Evolutionary conservation across 1,140 invertebrate genomes (phyloP).

Genomic region (Danaus melanippus): DNA sequence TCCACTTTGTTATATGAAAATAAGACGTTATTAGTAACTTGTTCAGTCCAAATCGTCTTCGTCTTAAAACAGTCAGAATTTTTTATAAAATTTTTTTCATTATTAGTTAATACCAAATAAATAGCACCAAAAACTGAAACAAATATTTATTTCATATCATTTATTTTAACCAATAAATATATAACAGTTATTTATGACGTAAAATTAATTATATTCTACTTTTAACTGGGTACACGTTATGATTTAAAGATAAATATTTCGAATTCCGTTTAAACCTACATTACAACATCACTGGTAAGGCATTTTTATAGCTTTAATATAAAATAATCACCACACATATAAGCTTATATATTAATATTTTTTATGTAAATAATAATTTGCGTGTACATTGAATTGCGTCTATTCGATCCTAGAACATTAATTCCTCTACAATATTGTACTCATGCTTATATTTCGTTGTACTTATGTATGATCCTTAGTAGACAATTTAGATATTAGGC

Average conservation of each 20-base stretch:
- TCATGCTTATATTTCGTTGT: slow-evolving; percentile 22
- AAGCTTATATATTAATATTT: no score
- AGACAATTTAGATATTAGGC: slow-evolving; percentile 59
- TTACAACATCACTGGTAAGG: slow-evolving; percentile 46
- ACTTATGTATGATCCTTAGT: slow-evolving; percentile 15
- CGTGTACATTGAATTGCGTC: no score
- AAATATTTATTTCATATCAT: slow-evolving; percentile 28
- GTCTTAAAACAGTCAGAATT: no score
- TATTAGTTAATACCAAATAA: no score
- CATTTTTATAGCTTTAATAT: no score
- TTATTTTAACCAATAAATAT: slow-evolving; percentile 69
- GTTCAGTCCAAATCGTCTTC: no score
- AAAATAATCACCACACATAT: no score
- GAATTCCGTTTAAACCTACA: slow-evolving; percentile 17
- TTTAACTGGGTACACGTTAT: slow-evolving; percentile 32
- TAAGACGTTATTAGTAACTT: no score
- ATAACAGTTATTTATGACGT: slow-evolving; percentile 57
- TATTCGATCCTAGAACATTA: no score
- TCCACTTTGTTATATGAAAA: no score
- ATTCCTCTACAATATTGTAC: slow-evolving; percentile 14
- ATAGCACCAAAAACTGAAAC: slow-evolving; percentile 3
- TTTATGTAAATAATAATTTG: no score
- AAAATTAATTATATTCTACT: slow-evolving; percentile 30
- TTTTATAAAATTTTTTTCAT: no score
- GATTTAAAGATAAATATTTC: slow-evolving; percentile 11